phyloP scores from a whole-genome alignment of 2,888 invertebrate species.

The Stictocephala bisonia region DNA sequence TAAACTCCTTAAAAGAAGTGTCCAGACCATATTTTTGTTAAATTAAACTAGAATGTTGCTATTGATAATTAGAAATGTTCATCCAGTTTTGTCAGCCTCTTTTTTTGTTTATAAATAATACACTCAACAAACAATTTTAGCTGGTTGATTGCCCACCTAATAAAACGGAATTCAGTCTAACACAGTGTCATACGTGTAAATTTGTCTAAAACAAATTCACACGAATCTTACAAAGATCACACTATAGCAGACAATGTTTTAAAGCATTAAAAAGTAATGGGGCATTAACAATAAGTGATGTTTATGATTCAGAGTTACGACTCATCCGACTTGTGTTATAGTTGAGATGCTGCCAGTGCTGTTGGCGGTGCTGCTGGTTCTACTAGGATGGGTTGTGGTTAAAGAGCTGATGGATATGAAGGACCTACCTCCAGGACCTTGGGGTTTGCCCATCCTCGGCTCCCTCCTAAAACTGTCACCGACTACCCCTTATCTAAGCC shows the following conservation, averaged over 20 bases:
- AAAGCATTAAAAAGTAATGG: too few relatives aligned
- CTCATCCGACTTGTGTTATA: background rate
- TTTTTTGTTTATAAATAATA: too few relatives aligned
- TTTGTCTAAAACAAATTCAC: too few relatives aligned
- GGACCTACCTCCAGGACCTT: slow-evolving; percentile 80
- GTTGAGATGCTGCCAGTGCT: background rate
- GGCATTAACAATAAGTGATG: too few relatives aligned
- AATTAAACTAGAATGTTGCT: background rate
- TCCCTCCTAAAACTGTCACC: slow-evolving; percentile 80
- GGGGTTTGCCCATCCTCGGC: slow-evolving; percentile 81
- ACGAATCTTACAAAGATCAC: too few relatives aligned
- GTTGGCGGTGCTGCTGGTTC: background rate
- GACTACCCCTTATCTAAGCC: slow-evolving; percentile 75
- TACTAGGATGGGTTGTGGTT: background rate
- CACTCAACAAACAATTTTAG: too few relatives aligned
- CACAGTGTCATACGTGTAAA: too few relatives aligned
- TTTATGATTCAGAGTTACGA: too few relatives aligned
- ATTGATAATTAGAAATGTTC: background rate
- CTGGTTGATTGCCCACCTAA: too few relatives aligned
- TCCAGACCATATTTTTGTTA: background rate
- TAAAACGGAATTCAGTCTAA: too few relatives aligned
- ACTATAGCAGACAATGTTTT: too few relatives aligned
- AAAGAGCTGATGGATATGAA: slow-evolving; percentile 48
- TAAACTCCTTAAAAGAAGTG: too few relatives aligned
- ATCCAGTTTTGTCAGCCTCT: background rate